Conservation (phyloP, 2,888 invertebrate genomes). For the Hydropsyche betteni region DNA sequence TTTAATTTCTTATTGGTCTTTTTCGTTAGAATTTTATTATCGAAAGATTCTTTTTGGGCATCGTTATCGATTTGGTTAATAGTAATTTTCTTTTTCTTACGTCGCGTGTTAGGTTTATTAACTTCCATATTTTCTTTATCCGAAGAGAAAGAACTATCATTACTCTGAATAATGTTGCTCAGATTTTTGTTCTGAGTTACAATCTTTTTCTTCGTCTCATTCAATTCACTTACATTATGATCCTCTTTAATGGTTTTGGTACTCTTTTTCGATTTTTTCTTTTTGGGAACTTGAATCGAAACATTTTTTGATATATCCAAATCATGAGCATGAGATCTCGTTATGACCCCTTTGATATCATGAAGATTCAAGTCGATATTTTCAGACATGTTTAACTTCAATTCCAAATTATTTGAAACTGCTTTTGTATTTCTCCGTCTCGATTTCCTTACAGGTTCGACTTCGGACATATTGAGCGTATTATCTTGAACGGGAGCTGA, state of each 20-base stretch:
- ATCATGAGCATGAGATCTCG: constrained; percentile 13
- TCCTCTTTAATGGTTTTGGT: too few relatives aligned
- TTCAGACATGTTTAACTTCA: background rate
- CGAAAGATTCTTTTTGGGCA: background rate
- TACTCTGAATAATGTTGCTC: background rate
- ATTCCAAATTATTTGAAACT: background rate
- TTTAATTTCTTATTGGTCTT: background rate
- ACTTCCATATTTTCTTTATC: constrained; percentile 25
- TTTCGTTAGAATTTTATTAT: background rate
- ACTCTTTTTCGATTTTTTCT: constrained; percentile 7
- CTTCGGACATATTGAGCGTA: background rate
- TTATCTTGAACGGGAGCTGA: too few relatives aligned
- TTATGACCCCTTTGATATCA: background rate
- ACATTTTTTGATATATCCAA: background rate
- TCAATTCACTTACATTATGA: too few relatives aligned
- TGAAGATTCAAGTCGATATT: background rate
- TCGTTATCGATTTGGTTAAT: constrained; percentile 7
- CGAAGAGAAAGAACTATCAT: constrained; percentile 3
- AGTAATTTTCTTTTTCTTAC: background rate
- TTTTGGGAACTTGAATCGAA: background rate
- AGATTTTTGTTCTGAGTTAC: constrained; percentile 2
- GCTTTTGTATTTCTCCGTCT: background rate
- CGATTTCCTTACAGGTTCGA: too few relatives aligned
- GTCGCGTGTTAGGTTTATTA: constrained; percentile 2
- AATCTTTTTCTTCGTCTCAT: constrained; percentile 21